Evolutionary conservation across 2,888 invertebrate genomes (phyloP).

Genomic region (Scotopteryx bipunctaria): DNA sequence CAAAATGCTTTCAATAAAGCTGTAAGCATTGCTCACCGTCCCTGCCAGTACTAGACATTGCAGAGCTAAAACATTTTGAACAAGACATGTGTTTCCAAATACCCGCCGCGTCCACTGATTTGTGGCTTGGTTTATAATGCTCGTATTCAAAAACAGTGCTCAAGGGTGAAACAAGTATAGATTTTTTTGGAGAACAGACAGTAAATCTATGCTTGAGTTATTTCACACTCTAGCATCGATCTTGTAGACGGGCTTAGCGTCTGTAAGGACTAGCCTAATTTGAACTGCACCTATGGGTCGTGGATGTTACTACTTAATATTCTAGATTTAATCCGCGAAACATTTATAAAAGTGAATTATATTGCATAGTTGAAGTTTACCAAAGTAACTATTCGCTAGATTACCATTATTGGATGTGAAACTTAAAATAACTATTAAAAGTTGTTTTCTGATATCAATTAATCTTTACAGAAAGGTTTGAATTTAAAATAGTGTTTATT

Average conservation of each 20-base stretch:
- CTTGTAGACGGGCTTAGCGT: too few relatives aligned
- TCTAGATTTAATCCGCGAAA: not conserved
- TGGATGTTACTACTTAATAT: constrained; percentile 3
- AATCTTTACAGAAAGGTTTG: constrained; percentile 10
- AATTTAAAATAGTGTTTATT: constrained; percentile 27
- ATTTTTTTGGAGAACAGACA: too few relatives aligned
- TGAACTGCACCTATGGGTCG: not conserved
- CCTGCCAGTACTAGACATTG: too few relatives aligned
- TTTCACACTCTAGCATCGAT: too few relatives aligned
- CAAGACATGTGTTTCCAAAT: too few relatives aligned
- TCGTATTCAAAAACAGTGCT: too few relatives aligned
- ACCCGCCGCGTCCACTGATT: constrained; percentile 6
- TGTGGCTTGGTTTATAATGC: not conserved
- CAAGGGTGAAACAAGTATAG: too few relatives aligned
- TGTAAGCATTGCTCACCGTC: too few relatives aligned
- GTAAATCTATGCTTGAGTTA: too few relatives aligned
- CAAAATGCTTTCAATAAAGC: too few relatives aligned
- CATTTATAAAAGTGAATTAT: not conserved
- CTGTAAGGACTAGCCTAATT: constrained; percentile 3
- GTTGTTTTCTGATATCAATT: not conserved
- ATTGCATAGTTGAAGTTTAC: constrained; percentile 5
- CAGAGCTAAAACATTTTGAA: too few relatives aligned
- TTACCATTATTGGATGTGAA: not conserved
- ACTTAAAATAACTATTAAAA: not conserved
- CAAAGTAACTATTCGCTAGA: constrained; percentile 4